Evolutionary conservation across 2,797 vertebrate genomes (phyloP).

Genomic region (Acipenser oxyrinchus): DNA sequence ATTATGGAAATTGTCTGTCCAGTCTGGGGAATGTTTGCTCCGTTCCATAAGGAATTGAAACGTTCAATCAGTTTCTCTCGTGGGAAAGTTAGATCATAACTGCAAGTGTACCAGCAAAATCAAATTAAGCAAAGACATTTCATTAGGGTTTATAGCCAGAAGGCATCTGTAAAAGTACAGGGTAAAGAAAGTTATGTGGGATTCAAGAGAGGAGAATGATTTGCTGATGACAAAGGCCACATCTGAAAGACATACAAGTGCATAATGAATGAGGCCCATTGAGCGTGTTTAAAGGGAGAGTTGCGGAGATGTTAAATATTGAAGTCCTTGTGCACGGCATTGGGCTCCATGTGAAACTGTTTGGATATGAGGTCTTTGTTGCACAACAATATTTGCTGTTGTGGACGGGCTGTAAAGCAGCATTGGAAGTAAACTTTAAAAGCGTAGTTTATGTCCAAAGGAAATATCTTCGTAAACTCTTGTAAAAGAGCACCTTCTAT

Average conservation of each 20-base stretch:
- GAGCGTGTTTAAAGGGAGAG: constrained; percentile 76
- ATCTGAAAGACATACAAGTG: constrained; percentile 91
- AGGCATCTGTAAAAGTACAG: constrained; percentile 99
- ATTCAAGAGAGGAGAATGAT: constrained; percentile 83
- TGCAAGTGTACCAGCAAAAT: constrained; percentile 99
- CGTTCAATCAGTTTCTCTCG: constrained; percentile 97
- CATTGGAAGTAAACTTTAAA: constrained; percentile 48
- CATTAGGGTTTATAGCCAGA: constrained; percentile 99
- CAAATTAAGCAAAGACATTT: constrained; percentile 99
- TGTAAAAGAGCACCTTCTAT: constrained; percentile 2
- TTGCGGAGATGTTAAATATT: constrained; percentile 84
- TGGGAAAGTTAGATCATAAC: constrained; percentile 99
- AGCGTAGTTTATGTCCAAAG: constrained; percentile 13
- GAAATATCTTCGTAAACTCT: not conserved
- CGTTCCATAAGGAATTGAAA: constrained; percentile 96
- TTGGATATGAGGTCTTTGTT: constrained; percentile 69
- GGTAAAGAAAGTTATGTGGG: constrained; percentile 91
- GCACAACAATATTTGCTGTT: constrained; percentile 64
- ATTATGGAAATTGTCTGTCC: constrained; percentile 99
- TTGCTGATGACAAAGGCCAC: constrained; percentile 90
- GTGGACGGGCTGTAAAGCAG: constrained; percentile 65
- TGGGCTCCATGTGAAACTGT: constrained; percentile 74
- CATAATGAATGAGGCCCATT: constrained; percentile 92
- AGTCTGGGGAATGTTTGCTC: constrained; percentile 95
- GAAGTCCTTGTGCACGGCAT: constrained; percentile 81